Percentiles rank a stretch among this genome's conserved stretches.
Evolutionary conservation across 2,888 invertebrate species (phyloP).

Genomic region (Sturmia bella): DNA sequence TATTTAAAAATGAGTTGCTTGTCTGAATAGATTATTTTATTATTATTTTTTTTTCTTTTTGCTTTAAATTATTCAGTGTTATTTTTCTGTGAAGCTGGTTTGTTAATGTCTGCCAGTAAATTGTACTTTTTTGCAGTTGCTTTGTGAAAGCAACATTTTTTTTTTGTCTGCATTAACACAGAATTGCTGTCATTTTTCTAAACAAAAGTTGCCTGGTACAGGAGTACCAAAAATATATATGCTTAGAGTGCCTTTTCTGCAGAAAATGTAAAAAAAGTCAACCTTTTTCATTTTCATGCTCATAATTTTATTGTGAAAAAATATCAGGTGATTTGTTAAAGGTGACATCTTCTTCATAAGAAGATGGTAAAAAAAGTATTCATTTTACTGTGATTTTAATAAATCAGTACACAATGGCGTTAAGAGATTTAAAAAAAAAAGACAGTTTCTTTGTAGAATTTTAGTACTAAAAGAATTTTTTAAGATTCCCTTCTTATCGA

Average conservation of each 20-base stretch:
- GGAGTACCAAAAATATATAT: conserved; percentile 33
- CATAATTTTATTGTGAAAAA: not conserved
- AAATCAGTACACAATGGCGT: no score
- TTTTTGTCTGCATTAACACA: conserved; percentile 56
- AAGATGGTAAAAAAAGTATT: no score
- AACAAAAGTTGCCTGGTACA: conserved; percentile 67
- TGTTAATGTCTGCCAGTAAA: conserved; percentile 51
- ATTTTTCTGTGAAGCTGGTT: conserved; percentile 12
- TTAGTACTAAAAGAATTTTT: no score
- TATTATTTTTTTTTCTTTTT: conserved; percentile 19
- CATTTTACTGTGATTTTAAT: no score
- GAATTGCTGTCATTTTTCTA: conserved; percentile 71
- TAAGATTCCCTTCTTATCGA: no score
- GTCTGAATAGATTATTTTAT: conserved; percentile 67
- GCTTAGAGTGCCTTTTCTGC: conserved; percentile 16
- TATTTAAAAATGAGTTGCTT: conserved; percentile 79
- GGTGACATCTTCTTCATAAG: no score
- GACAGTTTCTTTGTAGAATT: no score
- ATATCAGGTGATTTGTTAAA: no score
- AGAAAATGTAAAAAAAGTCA: not conserved
- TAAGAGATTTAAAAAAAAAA: no score
- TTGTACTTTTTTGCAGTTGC: conserved; percentile 9
- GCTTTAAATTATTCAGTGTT: conserved; percentile 17
- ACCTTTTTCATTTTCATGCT: not conserved
- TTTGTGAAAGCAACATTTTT: conserved; percentile 37